Percentiles rank a stretch among this genome's conserved stretches.
Conservation (phyloP, 2,113 vertebrate genomes). For the Brachyistius frenatus region DNA sequence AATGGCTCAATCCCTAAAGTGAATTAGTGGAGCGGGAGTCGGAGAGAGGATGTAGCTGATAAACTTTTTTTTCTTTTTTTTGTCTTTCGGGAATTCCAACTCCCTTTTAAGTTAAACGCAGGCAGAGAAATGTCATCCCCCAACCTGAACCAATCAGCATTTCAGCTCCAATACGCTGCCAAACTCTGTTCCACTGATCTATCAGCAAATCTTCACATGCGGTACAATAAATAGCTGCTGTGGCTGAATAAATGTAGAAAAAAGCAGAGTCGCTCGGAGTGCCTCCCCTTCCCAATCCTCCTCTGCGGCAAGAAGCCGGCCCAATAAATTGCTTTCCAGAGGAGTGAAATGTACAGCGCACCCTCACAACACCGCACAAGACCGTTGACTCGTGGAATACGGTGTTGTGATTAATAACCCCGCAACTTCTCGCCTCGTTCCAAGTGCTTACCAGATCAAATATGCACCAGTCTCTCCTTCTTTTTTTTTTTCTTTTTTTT, state of each 20-base stretch:
- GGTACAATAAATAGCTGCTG: constrained; percentile 35
- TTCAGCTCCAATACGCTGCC: not conserved
- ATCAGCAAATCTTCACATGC: constrained; percentile 21
- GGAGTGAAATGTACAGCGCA: constrained; percentile 57
- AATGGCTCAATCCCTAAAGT: constrained; percentile 45
- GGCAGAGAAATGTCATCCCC: not conserved
- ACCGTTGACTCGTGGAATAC: constrained; percentile 57
- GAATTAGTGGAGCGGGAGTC: constrained; percentile 41
- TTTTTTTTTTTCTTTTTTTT: not conserved
- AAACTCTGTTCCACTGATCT: not conserved
- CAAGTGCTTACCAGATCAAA: constrained; percentile 64
- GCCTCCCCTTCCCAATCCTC: not conserved
- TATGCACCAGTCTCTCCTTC: constrained; percentile 18
- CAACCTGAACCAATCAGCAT: not conserved
- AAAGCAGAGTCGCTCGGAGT: constrained; percentile 30
- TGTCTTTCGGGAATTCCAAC: not conserved
- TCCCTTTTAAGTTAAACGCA: not conserved
- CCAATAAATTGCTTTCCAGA: constrained; percentile 65
- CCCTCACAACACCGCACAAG: constrained; percentile 40
- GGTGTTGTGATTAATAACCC: constrained; percentile 74
- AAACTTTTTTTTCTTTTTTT: not conserved
- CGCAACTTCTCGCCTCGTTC: constrained; percentile 47
- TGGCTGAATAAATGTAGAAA: constrained; percentile 36
- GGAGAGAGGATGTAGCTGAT: not conserved
- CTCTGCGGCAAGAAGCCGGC: constrained; percentile 50